These are phyloP conservation scores for Sebastes oblongus DNA, from an alignment of 2,797 vertebrate species.

Conservation along the genomic window DNA sequence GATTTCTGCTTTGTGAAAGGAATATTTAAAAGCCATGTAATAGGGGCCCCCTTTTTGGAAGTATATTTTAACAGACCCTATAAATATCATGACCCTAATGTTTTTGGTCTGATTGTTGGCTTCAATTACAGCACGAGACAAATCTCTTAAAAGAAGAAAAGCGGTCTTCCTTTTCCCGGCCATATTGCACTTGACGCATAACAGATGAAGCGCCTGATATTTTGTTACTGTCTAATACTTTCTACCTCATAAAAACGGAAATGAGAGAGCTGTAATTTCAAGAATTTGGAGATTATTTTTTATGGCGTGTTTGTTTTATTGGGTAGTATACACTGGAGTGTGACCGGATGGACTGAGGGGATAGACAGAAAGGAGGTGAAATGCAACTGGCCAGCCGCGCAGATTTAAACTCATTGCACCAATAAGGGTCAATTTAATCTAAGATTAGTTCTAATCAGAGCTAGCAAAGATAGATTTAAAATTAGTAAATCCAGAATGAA, in stretches of 20 bases:
- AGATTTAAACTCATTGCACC: conserved; percentile 40
- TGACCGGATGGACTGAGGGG: conserved; percentile 40
- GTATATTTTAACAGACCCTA: conserved; percentile 2
- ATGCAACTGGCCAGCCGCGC: conserved; percentile 55
- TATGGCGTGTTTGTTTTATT: conserved; percentile 67
- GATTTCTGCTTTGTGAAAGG: not conserved
- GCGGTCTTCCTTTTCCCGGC: not conserved
- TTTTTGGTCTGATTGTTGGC: conserved; percentile 36
- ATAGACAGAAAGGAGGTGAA: conserved; percentile 32
- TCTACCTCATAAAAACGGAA: conserved; percentile 57
- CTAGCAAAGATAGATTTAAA: not conserved
- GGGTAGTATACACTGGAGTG: conserved; percentile 55
- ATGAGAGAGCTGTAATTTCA: conserved; percentile 59
- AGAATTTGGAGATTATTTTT: conserved; percentile 65
- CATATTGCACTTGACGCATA: conserved; percentile 27
- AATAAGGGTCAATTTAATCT: not conserved
- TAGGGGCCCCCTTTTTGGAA: not conserved
- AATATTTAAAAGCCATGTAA: not conserved
- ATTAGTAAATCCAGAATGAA: not conserved
- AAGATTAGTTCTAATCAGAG: not conserved
- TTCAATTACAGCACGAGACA: conserved; percentile 33
- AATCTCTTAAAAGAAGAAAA: conserved; percentile 38
- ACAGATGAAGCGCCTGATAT: conserved; percentile 55
- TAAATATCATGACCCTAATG: conserved; percentile 40
- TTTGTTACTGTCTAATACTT: conserved; percentile 52